These are phyloP conservation scores for Passerina amoena DNA, from an alignment of 2,113 vertebrate species.

Conservation along the genomic window DNA sequence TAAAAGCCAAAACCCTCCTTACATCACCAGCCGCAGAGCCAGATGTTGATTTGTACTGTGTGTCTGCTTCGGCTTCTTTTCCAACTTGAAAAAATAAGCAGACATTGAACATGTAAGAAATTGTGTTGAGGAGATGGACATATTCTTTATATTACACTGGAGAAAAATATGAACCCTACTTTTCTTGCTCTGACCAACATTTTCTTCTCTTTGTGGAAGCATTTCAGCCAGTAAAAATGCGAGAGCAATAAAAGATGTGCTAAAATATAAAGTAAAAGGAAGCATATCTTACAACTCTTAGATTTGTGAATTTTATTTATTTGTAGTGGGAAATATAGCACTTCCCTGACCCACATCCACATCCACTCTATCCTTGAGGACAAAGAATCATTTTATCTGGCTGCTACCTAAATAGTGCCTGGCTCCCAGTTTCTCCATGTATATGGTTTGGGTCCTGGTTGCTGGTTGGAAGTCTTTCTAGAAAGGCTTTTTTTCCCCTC, in stretches of 20 bases:
- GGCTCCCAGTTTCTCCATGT: neutral
- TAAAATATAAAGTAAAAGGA: neutral
- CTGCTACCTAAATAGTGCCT: neutral
- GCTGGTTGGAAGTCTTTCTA: neutral
- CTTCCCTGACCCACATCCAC: neutral
- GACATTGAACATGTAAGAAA: neutral
- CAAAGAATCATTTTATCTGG: conserved; percentile 31
- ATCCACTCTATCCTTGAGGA: neutral
- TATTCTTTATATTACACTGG: neutral
- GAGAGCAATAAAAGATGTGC: neutral
- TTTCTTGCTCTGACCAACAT: neutral
- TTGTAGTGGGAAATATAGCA: neutral
- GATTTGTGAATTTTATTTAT: conserved; percentile 22
- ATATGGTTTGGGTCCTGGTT: neutral
- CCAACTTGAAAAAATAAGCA: neutral
- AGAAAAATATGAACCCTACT: neutral
- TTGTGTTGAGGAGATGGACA: neutral
- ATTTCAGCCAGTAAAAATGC: neutral
- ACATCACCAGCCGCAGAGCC: neutral
- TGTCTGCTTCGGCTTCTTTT: neutral
- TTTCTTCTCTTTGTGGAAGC: neutral
- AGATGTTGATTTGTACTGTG: neutral
- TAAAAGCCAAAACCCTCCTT: neutral
- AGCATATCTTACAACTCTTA: neutral
- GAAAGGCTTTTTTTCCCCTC: neutral